A percentile compares a stretch with the other conserved stretches of the same genome.
These are phyloP conservation scores for Aphelocoma californica DNA, from an alignment of 2,797 vertebrate genomes.

Conservation along the genomic window DNA sequence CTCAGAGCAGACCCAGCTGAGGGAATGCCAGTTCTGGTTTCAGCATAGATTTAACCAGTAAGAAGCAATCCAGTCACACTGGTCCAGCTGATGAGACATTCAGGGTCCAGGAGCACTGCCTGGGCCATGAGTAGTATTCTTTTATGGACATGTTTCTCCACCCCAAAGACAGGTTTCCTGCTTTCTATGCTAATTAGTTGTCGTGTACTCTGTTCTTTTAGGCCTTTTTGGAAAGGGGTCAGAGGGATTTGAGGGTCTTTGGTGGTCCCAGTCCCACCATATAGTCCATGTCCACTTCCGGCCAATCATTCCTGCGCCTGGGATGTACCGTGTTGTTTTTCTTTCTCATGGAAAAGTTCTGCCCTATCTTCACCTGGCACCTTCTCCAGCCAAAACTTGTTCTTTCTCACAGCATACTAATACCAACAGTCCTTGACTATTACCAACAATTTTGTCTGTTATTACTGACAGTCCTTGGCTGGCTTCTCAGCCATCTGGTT, in stretches of 20 bases:
- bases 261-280: neutral
- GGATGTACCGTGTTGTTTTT: neutral
- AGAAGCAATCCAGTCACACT: neutral
- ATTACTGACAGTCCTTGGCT: neutral
- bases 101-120: too few relatives aligned
- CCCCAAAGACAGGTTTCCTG: neutral
- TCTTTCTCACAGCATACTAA: neutral
- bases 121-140: rapidly evolving
- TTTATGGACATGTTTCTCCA: neutral
- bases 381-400: neutral
- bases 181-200: neutral
- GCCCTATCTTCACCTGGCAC: rapidly evolving
- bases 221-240: neutral
- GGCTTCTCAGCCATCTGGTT: neutral
- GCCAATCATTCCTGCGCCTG: neutral
- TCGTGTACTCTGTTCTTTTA: neutral
- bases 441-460: neutral
- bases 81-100: neutral
- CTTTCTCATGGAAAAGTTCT: neutral
- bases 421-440: neutral
- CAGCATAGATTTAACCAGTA: neutral
- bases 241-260: neutral
- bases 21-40: neutral
- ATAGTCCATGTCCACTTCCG: neutral
- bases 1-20: neutral